Conservation (phyloP, 2,797 vertebrate species). For the Lutjanus argentimaculatus region DNA sequence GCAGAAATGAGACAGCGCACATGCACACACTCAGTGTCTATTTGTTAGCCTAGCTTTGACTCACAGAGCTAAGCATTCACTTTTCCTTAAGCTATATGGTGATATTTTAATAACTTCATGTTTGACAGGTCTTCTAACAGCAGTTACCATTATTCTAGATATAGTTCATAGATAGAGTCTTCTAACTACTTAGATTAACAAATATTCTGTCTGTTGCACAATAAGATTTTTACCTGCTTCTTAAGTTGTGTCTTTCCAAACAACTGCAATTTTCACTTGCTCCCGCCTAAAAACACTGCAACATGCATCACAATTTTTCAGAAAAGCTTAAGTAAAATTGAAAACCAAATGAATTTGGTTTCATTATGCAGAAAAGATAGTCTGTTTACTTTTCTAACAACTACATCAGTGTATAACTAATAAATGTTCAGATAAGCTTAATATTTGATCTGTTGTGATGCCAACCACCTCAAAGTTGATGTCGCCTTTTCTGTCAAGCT, state of each 20-base stretch:
- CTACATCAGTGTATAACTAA: too few species aligned
- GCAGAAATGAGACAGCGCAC: conserved; percentile 13
- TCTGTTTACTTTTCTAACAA: too few species aligned
- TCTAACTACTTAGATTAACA: background rate
- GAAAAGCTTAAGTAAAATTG: too few species aligned
- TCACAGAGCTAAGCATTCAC: background rate
- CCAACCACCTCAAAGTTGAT: too few species aligned
- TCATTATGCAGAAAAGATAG: too few species aligned
- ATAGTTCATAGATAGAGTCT: background rate
- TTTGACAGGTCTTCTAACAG: background rate
- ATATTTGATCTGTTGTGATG: too few species aligned
- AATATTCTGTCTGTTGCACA: background rate
- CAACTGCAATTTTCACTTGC: background rate
- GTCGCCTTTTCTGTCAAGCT: too few species aligned
- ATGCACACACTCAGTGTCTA: conserved; percentile 1
- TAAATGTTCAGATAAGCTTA: too few species aligned
- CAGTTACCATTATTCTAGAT: background rate
- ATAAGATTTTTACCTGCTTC: background rate
- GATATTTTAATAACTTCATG: background rate
- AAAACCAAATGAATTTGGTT: too few species aligned
- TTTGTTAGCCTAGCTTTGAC: conserved; percentile 6
- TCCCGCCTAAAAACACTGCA: too few species aligned
- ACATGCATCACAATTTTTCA: too few species aligned
- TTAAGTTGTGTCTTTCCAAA: conserved; percentile 4
- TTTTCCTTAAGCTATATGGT: background rate